phyloP scores from a whole-genome alignment of 2,888 invertebrate genomes.

The Stenurella melanura region DNA sequence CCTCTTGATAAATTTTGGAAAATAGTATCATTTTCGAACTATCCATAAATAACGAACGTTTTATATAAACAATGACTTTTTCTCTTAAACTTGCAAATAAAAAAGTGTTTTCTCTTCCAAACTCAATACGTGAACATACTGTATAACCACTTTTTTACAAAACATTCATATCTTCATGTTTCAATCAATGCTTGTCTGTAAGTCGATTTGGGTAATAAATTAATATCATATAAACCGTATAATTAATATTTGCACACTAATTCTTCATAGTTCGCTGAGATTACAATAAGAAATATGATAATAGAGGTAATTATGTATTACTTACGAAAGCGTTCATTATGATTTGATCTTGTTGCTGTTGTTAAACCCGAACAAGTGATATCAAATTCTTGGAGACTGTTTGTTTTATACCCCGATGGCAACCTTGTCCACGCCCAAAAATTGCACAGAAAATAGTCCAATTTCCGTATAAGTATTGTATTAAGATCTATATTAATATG shows the following conservation, averaged over 20 bases:
- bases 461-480: conserved; percentile 40
- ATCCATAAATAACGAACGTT: no score
- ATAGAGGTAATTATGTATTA: conserved; percentile 16
- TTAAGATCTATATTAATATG: conserved; percentile 7
- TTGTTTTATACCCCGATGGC: conserved; percentile 58
- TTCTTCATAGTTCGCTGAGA: neutral
- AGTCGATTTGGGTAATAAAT: no score
- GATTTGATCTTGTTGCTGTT: conserved; percentile 52
- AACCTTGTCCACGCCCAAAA: conserved; percentile 63
- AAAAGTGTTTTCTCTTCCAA: no score
- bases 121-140: no score
- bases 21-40: no score
- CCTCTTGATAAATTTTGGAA: no score
- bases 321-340: conserved; percentile 55
- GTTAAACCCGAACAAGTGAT: conserved; percentile 63
- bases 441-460: conserved; percentile 46
- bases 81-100: no score
- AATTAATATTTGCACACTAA: neutral
- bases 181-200: no score
- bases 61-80: no score
- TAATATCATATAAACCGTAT: no score
- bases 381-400: conserved; percentile 54
- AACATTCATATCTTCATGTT: no score
- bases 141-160: no score
- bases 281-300: neutral